Percentiles rank a stretch among this genome's conserved stretches.
These are phyloP conservation scores for Tinea semifulvella DNA, from an alignment of 2,888 invertebrate species.

Conservation along the genomic window DNA sequence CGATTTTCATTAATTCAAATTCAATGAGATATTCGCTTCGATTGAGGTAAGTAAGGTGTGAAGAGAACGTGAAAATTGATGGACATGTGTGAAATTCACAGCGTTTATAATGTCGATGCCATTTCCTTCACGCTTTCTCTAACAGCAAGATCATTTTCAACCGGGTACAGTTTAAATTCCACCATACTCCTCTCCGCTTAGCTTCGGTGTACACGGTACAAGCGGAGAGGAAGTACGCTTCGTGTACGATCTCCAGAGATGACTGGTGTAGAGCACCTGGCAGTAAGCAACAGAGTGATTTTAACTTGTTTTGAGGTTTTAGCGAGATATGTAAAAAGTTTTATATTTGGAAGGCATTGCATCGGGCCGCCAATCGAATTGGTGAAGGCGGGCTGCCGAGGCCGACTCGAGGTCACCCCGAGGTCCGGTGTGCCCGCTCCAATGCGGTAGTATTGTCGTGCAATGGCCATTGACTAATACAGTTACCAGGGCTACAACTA, in stretches of 20 bases:
- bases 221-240: no score
- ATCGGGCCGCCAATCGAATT: conserved; percentile 48
- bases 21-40: no score
- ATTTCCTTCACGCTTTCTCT: conserved; percentile 7
- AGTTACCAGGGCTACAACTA: no score
- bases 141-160: background rate
- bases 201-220: no score
- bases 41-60: conserved; percentile 6
- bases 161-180: no score
- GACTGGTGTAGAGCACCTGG: no score
- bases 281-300: no score
- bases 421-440: conserved; percentile 43
- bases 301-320: background rate
- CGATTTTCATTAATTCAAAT: no score
- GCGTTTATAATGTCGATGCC: background rate
- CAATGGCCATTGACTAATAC: background rate
- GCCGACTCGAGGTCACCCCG: conserved; percentile 18
- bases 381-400: conserved; percentile 40
- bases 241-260: no score
- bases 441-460: conserved; percentile 17
- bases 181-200: no score
- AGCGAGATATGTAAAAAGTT: conserved; percentile 32
- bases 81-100: conserved; percentile 3
- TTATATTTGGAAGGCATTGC: conserved; percentile 53
- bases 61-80: background rate